These are phyloP conservation scores for Epiperipatus broadwayi DNA, from an alignment of 2,888 invertebrate species.

Conservation along the genomic window DNA sequence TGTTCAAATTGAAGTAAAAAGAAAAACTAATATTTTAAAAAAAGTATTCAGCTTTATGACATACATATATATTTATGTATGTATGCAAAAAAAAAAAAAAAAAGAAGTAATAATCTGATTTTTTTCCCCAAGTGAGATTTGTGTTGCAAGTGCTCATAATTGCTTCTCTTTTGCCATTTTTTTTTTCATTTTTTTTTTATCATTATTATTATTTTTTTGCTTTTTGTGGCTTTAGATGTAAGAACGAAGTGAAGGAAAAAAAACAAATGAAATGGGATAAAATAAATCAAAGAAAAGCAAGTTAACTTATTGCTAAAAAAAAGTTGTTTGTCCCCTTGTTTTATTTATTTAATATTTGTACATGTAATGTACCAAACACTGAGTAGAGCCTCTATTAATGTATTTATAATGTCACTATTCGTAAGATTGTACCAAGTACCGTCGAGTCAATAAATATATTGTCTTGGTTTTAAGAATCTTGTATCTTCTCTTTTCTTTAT, in stretches of 20 bases:
- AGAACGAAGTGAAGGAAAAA: conserved; percentile 12
- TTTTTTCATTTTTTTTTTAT: neutral
- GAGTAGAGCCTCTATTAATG: conserved; percentile 16
- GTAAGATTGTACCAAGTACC: conserved; percentile 17
- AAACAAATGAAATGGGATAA: conserved; percentile 5
- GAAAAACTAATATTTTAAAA: no score
- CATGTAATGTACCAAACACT: conserved; percentile 17
- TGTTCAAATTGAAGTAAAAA: no score
- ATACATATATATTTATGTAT: no score
- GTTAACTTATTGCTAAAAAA: conserved; percentile 12
- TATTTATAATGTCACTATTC: conserved; percentile 17
- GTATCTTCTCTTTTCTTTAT: no score
- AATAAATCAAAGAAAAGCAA: conserved; percentile 7
- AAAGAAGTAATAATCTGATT: no score
- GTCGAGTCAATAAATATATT: conserved; percentile 16
- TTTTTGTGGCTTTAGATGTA: no score
- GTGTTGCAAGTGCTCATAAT: no score
- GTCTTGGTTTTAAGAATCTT: conserved; percentile 17
- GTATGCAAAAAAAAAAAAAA: no score
- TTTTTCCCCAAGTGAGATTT: neutral
- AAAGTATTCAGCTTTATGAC: no score
- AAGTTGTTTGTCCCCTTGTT: conserved; percentile 13
- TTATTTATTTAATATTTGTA: conserved; percentile 17
- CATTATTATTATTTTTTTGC: no score
- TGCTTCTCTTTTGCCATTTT: conserved; percentile 4